Base-by-base conservation (phyloP, 1,140 invertebrate species). In the Caenorhabditis latens region DNA sequence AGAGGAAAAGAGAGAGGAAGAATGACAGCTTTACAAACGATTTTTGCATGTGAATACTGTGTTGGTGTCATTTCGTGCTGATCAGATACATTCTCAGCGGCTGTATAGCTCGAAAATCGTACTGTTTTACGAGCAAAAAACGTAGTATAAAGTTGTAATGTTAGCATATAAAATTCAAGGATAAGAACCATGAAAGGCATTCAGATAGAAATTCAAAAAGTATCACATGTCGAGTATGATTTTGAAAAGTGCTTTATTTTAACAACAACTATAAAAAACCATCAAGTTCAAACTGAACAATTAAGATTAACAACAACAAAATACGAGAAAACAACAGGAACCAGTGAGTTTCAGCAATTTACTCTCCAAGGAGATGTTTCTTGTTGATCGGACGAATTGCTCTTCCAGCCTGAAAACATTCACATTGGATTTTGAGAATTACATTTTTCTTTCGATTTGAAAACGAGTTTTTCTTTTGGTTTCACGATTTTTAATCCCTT, bases 1-100 rank as follows among this genome's bases (percentile, higher is more conserved):
- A n/a, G 57, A 58, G 14, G 4, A 58, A 40, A 67, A 67, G 63
- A 40, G 32, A 19, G 32, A 14, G 24, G 40, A 40, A 40, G 63
- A 21, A 32, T 32, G 43, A n/a, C 71, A 79, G 71, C 71, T 79
- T 79, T 79, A 79, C 71, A 79, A 79, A 79, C 71, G 71, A 50
- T 79, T 79, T 58, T 79, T 50, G 43, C 43, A 79, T 50, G 71
- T 14, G 46, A 79, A 79, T 50, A 79, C 46, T 21, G 46, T 24
- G 9, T 19, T 24, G 21, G 71, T 79, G 71, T 42, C 65, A 46
- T 50, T 79, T n/a, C 19, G 46, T 79, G 71, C 46, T 50, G 40
- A 19, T 40, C 63, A 67, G 6, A 19, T 14, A 67, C 2, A 67
- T 40, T 32, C 32, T 32, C 32, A 2, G 32, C 32, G 32, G 32